Percentiles rank a stretch among this genome's conserved stretches.
Conservation (phyloP, 2,113 vertebrate species). For the Aspidoscelis tigris region DNA sequence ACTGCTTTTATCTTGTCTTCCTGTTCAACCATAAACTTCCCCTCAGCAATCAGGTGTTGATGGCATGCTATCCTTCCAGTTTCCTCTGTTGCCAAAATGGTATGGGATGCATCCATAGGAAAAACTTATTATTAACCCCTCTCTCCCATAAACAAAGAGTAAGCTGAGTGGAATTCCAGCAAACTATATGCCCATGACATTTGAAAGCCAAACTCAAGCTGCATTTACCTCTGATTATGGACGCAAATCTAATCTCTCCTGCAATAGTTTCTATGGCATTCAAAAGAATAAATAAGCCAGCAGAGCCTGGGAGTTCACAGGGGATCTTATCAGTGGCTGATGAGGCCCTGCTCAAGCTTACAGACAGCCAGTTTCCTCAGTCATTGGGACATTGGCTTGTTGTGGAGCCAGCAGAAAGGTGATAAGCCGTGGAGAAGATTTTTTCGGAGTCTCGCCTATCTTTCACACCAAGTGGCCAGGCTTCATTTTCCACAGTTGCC, state of each 20-base stretch:
- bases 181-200: accelerated
- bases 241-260: constrained; percentile 14
- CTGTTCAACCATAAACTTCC: neutral
- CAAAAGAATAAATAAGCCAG: constrained; percentile 71
- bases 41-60: neutral
- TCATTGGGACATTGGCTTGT: constrained; percentile 66
- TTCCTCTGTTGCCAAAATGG: neutral
- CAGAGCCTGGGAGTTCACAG: constrained; percentile 76
- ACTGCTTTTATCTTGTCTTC: neutral
- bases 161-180: neutral
- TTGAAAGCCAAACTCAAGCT: neutral
- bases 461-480: constrained; percentile 82
- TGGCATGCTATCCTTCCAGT: neutral
- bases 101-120: neutral
- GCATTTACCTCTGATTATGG: accelerated
- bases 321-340: constrained; percentile 87
- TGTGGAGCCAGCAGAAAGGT: constrained; percentile 84
- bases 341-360: constrained; percentile 82
- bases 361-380: constrained; percentile 85
- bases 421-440: constrained; percentile 86
- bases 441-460: constrained; percentile 85
- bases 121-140: too few relatives aligned
- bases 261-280: constrained; percentile 67
- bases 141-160: neutral
- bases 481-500: constrained; percentile 82